Evolutionary conservation across 2,797 vertebrate genomes (phyloP).

Genomic region (Parotocinclus haroldoi): DNA sequence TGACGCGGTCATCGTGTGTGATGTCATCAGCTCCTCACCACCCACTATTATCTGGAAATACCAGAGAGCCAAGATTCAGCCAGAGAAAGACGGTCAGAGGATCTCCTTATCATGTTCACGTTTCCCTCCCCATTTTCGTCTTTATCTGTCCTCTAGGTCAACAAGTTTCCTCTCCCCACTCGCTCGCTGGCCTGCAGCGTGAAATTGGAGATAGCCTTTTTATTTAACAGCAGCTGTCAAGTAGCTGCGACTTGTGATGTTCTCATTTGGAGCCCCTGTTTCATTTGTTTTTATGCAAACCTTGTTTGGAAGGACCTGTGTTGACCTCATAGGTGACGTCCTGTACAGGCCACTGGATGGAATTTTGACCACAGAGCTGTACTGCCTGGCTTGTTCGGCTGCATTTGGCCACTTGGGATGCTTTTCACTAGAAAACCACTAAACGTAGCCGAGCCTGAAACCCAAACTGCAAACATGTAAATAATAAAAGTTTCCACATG

Average conservation of each 20-base stretch:
- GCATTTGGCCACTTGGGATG: conserved; percentile 47
- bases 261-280: conserved; percentile 14
- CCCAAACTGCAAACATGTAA: conserved; percentile 55
- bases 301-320: conserved; percentile 54
- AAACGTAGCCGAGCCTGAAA: conserved; percentile 61
- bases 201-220: conserved; percentile 34
- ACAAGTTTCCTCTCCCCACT: neutral
- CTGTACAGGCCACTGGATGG: conserved; percentile 55
- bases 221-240: conserved; percentile 35
- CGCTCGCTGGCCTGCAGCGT: conserved; percentile 28
- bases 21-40: conserved; percentile 88
- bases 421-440: conserved; percentile 67
- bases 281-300: conserved; percentile 38
- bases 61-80: conserved; percentile 79
- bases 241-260: conserved; percentile 14
- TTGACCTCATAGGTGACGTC: conserved; percentile 61
- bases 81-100: conserved; percentile 87
- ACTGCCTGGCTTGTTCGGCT: conserved; percentile 41
- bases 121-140: conserved; percentile 1
- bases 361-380: conserved; percentile 58
- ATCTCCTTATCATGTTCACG: conserved; percentile 1
- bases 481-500: conserved; percentile 52
- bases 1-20: conserved; percentile 86
- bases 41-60: conserved; percentile 92
- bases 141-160: conserved; percentile 24